A percentile compares a stretch with the other conserved stretches of the same genome.
phyloP scores from a whole-genome alignment of 2,888 invertebrate species.

The Ashinkailepas kermadecensis region DNA sequence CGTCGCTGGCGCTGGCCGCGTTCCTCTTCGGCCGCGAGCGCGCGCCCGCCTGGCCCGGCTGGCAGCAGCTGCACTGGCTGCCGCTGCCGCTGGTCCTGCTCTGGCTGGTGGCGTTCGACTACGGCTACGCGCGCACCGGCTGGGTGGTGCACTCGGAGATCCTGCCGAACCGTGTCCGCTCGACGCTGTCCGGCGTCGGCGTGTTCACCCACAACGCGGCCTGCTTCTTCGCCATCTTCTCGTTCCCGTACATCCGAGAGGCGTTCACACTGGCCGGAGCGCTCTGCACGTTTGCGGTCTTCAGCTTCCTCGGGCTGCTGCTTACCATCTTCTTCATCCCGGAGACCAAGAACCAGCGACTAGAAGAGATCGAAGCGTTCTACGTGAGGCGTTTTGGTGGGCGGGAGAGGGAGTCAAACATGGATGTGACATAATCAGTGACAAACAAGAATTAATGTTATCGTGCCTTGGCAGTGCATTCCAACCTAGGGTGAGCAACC shows the following conservation, averaged over 20 bases:
- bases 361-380: not conserved
- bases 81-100: not conserved
- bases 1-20: not conserved
- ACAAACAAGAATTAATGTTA: too few relatives aligned
- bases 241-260: not conserved
- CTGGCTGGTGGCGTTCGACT: not conserved
- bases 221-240: not conserved
- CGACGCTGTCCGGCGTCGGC: not conserved
- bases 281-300: not conserved
- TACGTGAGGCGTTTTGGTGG: not conserved
- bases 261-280: not conserved
- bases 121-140: not conserved
- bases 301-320: conserved; percentile 4
- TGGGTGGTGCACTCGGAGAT: conserved; percentile 16
- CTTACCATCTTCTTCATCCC: not conserved
- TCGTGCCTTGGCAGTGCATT: too few relatives aligned
- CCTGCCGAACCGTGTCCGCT: conserved; percentile 6
- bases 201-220: not conserved
- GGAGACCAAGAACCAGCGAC: conserved; percentile 4
- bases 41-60: not conserved
- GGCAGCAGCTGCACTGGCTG: not conserved
- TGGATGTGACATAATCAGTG: too few relatives aligned
- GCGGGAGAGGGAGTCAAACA: too few relatives aligned
- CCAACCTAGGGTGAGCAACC: too few relatives aligned
- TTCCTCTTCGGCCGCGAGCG: not conserved